These are phyloP conservation scores for Chrysolina americana DNA, from an alignment of 2,888 invertebrate species.

Conservation along the genomic window DNA sequence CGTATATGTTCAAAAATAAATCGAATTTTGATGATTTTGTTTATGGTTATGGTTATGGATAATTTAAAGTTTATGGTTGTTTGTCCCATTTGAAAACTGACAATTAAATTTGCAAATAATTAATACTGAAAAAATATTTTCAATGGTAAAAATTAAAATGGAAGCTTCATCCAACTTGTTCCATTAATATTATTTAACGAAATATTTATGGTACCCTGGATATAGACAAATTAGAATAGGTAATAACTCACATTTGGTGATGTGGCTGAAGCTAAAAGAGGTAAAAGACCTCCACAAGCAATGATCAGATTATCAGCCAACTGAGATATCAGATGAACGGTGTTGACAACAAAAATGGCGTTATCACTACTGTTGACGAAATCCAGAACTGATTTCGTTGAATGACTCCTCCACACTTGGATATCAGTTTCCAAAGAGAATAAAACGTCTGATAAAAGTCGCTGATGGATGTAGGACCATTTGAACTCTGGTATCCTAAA, in stretches of 20 bases:
- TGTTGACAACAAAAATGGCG: conserved; percentile 99
- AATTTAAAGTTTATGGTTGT: too few species aligned
- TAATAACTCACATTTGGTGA: conserved; percentile 91
- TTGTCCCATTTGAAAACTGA: too few species aligned
- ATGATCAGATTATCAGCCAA: conserved; percentile 99
- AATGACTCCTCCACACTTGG: conserved; percentile 92
- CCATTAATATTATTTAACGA: too few species aligned
- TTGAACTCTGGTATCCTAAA: conserved; percentile 99
- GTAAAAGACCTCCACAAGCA: conserved; percentile 96
- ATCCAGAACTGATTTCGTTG: conserved; percentile 96
- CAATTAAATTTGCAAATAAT: too few species aligned
- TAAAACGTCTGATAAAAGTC: conserved; percentile 94
- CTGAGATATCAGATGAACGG: conserved; percentile 98
- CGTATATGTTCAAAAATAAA: too few species aligned
- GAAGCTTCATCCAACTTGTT: too few species aligned
- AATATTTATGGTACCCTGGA: too few species aligned
- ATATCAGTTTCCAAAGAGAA: conserved; percentile 98
- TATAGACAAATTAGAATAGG: background rate
- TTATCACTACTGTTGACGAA: conserved; percentile 99
- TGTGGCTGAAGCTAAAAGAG: conserved; percentile 96
- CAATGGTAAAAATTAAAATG: too few species aligned
- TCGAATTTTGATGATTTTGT: too few species aligned
- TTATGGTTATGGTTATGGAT: too few species aligned
- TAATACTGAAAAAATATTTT: too few species aligned
- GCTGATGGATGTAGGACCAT: conserved; percentile 99